Percentiles rank a stretch among this genome's conserved stretches.
Evolutionary conservation across 2,113 vertebrate genomes (phyloP).

Genomic region (Paralichthys olivaceus): DNA sequence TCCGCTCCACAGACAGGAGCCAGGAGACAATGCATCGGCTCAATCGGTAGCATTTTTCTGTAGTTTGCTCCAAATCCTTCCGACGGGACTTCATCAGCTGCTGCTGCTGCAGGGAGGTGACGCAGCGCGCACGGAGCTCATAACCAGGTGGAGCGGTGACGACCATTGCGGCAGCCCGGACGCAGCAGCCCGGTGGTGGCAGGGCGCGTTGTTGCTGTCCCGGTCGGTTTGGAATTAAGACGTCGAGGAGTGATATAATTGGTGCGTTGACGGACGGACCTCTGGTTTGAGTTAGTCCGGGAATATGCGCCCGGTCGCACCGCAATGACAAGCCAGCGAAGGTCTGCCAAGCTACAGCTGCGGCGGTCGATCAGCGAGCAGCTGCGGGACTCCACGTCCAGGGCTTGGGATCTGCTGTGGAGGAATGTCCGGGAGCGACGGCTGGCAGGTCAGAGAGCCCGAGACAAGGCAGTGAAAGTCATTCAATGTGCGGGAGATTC

Average conservation of each 20-base stretch:
- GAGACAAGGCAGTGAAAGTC: background rate
- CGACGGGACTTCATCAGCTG: background rate
- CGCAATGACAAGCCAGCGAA: slow-evolving; percentile 85
- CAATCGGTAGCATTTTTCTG: background rate
- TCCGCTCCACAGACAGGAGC: slow-evolving; percentile 6
- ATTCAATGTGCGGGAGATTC: no score
- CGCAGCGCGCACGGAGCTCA: slow-evolving; percentile 68
- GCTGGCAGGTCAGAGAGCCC: slow-evolving; percentile 90
- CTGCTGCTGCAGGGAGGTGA: slow-evolving; percentile 75
- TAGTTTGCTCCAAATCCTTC: no score
- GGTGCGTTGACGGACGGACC: background rate
- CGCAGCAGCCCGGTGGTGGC: slow-evolving; percentile 11
- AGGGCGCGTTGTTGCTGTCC: background rate
- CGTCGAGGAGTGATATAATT: slow-evolving; percentile 10
- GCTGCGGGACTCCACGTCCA: slow-evolving; percentile 92
- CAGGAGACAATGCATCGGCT: background rate
- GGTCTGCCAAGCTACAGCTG: slow-evolving; percentile 85
- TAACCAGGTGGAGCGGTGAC: slow-evolving; percentile 76
- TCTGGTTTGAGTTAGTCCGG: slow-evolving; percentile 42
- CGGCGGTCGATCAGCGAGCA: slow-evolving; percentile 95
- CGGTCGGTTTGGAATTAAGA: slow-evolving; percentile 42
- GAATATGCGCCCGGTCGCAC: slow-evolving; percentile 77
- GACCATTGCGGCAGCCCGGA: slow-evolving; percentile 72
- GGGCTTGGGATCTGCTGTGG: slow-evolving; percentile 96
- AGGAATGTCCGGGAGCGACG: slow-evolving; percentile 91